Base-by-base conservation (phyloP, 2,888 invertebrate species). In the Horisme vitalbata region DNA sequence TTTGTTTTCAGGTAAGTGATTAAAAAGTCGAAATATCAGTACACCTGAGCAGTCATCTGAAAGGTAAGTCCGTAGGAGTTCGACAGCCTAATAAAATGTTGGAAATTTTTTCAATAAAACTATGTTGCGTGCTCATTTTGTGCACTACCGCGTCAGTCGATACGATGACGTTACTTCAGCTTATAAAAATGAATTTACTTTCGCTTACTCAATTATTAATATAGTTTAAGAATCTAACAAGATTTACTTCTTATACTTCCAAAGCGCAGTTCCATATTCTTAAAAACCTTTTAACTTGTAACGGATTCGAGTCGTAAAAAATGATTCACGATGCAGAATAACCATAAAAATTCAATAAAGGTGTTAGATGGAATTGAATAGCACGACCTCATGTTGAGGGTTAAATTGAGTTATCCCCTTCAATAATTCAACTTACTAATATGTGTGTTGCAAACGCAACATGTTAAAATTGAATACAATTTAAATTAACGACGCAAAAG, bases 261-360 rank as follows among this genome's bases (percentile, higher is more conserved):
- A 27, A 15, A 34, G 43, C 33, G 44, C 43, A 45, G 44, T 59
- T 63, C 56, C 38, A 56, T 56, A 57, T 36, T 57, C 55, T 56
- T 58, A 51, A 39, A 44, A 47, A 48, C 48, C 41, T 59, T 55
- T 50, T 52, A 55, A 58, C 65, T 68, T 65, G 65, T 68, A 66
- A 69, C 55, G 46, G 47, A 51, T 56, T 59, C 41, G 54, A 65
- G 68, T 67, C 69, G 56, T 77, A 75, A 77, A 75, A 74, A 63
- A 56, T 72, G 74, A 76, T 73, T 66, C 52, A 72, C 71, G 65
- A 52, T 50, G 48, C 58, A 68, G 65, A 67, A 75, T 77, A 77
- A 71, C 68, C 75, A 75, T 79, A 75, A 75, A 74, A 74, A 73
- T 67, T 71, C 71, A 69, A 75, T 77, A 70, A 73, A 65, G 62